Evolutionary conservation across 1,140 invertebrate genomes (phyloP), one percentile per base, ranked within the genome.

Genomic region (Latrodectus geometricus): DNA sequence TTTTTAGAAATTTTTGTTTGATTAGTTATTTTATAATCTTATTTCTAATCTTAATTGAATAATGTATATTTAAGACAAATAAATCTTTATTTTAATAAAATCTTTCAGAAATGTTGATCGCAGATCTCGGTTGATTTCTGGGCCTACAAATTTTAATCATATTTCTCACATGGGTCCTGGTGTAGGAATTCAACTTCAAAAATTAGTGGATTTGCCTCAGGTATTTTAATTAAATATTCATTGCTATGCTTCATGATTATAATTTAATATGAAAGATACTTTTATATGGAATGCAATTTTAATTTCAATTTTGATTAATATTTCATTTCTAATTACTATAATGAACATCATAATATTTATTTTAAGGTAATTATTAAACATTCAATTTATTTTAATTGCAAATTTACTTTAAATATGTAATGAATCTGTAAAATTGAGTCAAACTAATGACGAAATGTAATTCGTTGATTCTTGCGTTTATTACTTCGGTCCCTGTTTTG

Each of bases 91-190:
- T 73, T 52, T 17, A 4, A 14, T 48, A 75, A 21, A 69, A 49
- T 21, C 61, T 76, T 80, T 83, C 48, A 88, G 77, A 70, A 81
- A 88, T 70, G 78, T 84, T 54, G 87, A 98, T 91, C 93, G 97
- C 88, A 94, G 96, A 88, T 98, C 97, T 11, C 96, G 97, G 91
- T 93, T 99, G 91, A 99, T 99, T 90, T 99, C 97, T 21, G 97
- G 96, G 17, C 98, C 98, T 17, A 98, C 96, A 15, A 99, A 99
- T 92, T 99, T 99, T 92, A 97, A 98, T 90, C 98, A 99, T 92
- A 96, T 99, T 87, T 97, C 96, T 89, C 98, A 99, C 91, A 98
- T 99, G 96, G 98, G 98, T 72, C 98, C 98, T 83, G 97, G 97
- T 12, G 96, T 97, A 91, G 96, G 96, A 20, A 97, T 97, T 90